phyloP scores from a whole-genome alignment of 2,113 vertebrate genomes.

The Globicephala melas region DNA sequence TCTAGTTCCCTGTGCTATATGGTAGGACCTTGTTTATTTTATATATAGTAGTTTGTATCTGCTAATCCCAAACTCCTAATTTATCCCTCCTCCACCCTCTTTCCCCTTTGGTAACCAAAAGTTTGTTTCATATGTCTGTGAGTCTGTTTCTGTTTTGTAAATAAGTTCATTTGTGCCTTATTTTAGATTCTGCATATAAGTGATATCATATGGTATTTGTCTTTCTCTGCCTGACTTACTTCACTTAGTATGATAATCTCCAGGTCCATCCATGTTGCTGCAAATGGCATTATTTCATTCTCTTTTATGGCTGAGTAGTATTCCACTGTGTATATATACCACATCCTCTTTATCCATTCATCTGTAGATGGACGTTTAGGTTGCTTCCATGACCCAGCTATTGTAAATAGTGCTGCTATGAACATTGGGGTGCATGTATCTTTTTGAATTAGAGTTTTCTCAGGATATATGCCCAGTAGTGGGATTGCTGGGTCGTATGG shows the following conservation, averaged over 20 bases:
- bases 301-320: background rate
- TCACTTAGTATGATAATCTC: background rate
- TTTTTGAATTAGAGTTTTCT: background rate
- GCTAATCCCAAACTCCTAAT: background rate
- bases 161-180: background rate
- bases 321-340: background rate
- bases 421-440: background rate
- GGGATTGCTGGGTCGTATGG: background rate
- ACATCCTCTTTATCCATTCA: background rate
- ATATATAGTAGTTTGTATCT: background rate
- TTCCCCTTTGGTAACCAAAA: background rate
- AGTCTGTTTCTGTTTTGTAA: background rate
- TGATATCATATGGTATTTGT: background rate
- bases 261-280: background rate
- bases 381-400: background rate
- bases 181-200: background rate
- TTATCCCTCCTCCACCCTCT: background rate
- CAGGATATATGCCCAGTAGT: background rate
- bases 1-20: background rate
- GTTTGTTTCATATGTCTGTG: background rate
- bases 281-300: background rate
- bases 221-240: background rate
- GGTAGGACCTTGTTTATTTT: background rate
- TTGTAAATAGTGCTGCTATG: background rate
- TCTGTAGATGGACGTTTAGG: background rate